phyloP scores from a whole-genome alignment of 2,888 invertebrate species.

The Deilephila porcellus region DNA sequence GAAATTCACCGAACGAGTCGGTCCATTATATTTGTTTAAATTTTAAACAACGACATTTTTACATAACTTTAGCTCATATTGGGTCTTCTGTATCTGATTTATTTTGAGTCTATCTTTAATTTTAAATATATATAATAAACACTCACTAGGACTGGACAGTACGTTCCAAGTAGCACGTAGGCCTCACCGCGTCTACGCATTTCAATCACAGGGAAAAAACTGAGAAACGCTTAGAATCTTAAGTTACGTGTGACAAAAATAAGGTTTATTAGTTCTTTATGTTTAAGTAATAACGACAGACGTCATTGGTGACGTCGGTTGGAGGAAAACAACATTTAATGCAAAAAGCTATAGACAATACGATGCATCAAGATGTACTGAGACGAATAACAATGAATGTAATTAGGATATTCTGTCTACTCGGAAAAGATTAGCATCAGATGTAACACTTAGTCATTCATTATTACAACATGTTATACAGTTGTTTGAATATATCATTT shows the following conservation, averaged over 20 bases:
- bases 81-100: no score
- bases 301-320: slow-evolving; percentile 18
- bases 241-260: slow-evolving; percentile 17
- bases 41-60: no score
- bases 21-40: no score
- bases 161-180: slow-evolving; percentile 16
- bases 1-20: no score
- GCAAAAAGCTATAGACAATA: neutral
- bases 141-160: neutral
- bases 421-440: neutral
- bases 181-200: neutral
- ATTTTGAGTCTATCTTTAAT: no score
- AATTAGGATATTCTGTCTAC: neutral
- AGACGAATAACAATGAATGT: neutral
- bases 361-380: neutral
- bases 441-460: neutral
- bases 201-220: slow-evolving; percentile 16
- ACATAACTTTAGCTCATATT: no score
- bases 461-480: neutral
- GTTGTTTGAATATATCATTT: no score
- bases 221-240: slow-evolving; percentile 21
- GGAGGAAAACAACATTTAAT: slow-evolving; percentile 12
- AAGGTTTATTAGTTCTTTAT: slow-evolving; percentile 5
- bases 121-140: neutral
- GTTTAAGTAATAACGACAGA: no score